Base-by-base conservation (phyloP, 2,113 vertebrate species). In the Felis catus region DNA sequence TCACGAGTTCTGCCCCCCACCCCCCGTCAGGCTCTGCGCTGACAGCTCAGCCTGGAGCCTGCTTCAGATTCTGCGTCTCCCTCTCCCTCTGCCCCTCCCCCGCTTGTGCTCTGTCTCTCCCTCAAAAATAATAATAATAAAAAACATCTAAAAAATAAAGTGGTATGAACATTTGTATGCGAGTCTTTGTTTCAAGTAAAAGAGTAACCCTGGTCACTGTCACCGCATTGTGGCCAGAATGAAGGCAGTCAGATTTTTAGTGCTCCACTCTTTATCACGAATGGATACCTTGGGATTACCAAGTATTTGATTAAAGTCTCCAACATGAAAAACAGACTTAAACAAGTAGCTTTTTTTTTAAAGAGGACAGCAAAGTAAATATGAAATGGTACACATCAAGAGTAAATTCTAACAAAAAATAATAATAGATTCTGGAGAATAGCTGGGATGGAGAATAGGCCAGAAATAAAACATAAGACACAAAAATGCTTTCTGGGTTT, bases 111-210 rank as follows among this genome's bases (percentile, higher is more conserved):
- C 18, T 18, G 18, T 58, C 19, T 19, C 55, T 61, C 58, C 23
- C 58, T 61, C 58, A 55, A 55, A 55, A 16, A 1, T 9, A 61
- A 61, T 61, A 61, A 61, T 19, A 61, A 58, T 21, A 7, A 58
- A 18, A 58, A 61, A 61, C 58, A 61, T 61, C 9, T 9, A 61
- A 84, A 25, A 61, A 66, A 89, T 68, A 95, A 83, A 79, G 25
- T 90, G 19, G 5, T 86, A 7, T 27, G 53, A 90, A 74, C 45
- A 92, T 78, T 65, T 10, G 3, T 78, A 45, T 91, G 36, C 4
- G 71, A 80, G 23, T 93, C 45, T 96, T 78, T 61, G 11, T 86
- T 93, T 90, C 73, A 80, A 93, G 36, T 83, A 27, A 21, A 91
- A 51, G 27, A 71, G 19, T 66, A 91, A 82, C 58, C 39, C n/a